Evolutionary conservation across 2,888 invertebrate genomes (phyloP), one percentile per base, ranked within the genome.

Genomic region (Plagodis dolabraria): DNA sequence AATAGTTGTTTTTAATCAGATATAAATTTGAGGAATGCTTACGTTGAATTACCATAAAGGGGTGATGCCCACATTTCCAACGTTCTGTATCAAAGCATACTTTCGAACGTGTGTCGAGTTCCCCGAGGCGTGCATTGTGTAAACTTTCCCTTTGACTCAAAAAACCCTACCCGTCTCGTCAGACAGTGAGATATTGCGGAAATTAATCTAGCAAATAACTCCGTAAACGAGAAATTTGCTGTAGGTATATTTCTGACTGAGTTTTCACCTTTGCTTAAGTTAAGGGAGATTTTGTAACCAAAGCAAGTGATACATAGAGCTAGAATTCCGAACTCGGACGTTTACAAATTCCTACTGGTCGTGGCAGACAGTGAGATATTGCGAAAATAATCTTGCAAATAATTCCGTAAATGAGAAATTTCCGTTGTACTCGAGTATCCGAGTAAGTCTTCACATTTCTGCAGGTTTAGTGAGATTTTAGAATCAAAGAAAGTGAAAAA

Each of bases 101-200:
- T 53, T 46, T 10, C 40, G 10, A 10, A 40, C 40, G 40, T 5
- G 10, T 10, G 40, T 40, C 52, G 53, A 45, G 47, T 53, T 51
- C 47, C 8, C 10, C 0, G 5, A 8, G 38, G 33, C 40, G 38
- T 33, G 46, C 47, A 51, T 60, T 62, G 44, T 60, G 8, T 12
- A 5, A 67, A 62, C 50, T 64, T 60, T 65, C 45, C 62, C 66
- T 64, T 60, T 62, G 62, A 49, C 34, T 48, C 48, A 33, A 9
- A 34, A 33, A 43, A 10, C 10, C 10, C 10, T 12, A n/a, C 9
- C 11, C 5, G 34, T 8, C n/a, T n/a, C 34, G 10, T 5, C 9
- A 46, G 34, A 51, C 47, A 5, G 22, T 47, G 48, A 54, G 36
- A 47, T 33, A 49, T 54, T 35, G 36, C 43, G 33, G 35, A 44